These are phyloP conservation scores for Oxystoma pomonae DNA, from an alignment of 2,888 invertebrate species.

Conservation along the genomic window DNA sequence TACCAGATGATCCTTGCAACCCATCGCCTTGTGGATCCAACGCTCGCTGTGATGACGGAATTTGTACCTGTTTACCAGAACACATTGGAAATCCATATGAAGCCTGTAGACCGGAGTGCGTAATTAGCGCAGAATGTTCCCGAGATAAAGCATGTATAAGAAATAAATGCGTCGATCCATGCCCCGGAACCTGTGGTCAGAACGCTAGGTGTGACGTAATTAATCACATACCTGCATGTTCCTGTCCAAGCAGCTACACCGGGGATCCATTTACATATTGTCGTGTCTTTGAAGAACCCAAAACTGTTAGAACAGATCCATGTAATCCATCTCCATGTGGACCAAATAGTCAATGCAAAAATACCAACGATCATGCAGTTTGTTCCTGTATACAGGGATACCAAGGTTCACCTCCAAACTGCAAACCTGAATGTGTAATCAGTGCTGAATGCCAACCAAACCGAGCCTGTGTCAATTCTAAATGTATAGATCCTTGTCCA, in stretches of 20 bases:
- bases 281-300: constrained; percentile 34
- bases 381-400: constrained; percentile 53
- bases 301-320: constrained; percentile 39
- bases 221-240: constrained; percentile 69
- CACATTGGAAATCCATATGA: constrained; percentile 64
- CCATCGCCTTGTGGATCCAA: constrained; percentile 77
- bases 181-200: constrained; percentile 65
- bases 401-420: constrained; percentile 54
- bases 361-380: constrained; percentile 50
- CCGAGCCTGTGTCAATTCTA: constrained; percentile 52
- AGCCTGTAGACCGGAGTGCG: constrained; percentile 68
- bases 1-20: constrained; percentile 56
- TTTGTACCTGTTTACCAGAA: constrained; percentile 58
- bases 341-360: constrained; percentile 53
- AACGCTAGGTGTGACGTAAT: constrained; percentile 69
- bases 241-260: constrained; percentile 62
- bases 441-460: constrained; percentile 52
- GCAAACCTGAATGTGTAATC: constrained; percentile 52
- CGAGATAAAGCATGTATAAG: constrained; percentile 61
- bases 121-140: constrained; percentile 62
- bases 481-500: constrained; percentile 55
- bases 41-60: constrained; percentile 61
- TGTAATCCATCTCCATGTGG: constrained; percentile 54
- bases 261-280: constrained; percentile 53
- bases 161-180: constrained; percentile 68